Evolutionary conservation across 2,888 invertebrate genomes (phyloP).

Genomic region (Melieria omissa): DNA sequence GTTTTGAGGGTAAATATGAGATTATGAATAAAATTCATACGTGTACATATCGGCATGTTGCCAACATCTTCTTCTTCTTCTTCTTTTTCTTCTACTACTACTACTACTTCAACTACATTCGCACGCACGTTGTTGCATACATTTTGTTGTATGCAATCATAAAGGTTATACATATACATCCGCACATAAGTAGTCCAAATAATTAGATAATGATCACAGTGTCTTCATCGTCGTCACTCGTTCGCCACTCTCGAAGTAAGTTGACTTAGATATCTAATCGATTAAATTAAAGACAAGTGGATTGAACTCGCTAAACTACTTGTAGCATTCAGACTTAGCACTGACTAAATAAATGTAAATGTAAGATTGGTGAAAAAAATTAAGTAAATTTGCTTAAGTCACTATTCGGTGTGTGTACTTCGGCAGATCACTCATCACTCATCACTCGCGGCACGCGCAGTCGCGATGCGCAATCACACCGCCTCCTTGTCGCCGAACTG

Average conservation of each 20-base stretch:
- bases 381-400: conserved; percentile 45
- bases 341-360: conserved; percentile 10
- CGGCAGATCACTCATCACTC: neutral
- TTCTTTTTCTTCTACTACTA: too few relatives aligned
- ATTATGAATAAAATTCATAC: neutral
- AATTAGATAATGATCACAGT: conserved; percentile 57
- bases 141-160: neutral
- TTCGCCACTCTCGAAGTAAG: conserved; percentile 4
- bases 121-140: conserved; percentile 24
- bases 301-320: conserved; percentile 12
- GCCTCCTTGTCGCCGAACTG: conserved; percentile 49
- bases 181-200: conserved; percentile 14
- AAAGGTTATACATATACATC: neutral
- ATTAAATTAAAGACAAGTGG: too few relatives aligned
- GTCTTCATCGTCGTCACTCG: conserved; percentile 54
- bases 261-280: conserved; percentile 3
- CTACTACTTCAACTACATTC: conserved; percentile 13
- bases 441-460: neutral
- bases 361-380: conserved; percentile 10
- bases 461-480: conserved; percentile 46
- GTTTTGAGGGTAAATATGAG: too few relatives aligned
- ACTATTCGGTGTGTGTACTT: conserved; percentile 19
- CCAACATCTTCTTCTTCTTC: too few relatives aligned
- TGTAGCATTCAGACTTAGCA: conserved; percentile 28
- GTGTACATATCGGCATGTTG: conserved; percentile 1